Conservation (phyloP, 2,797 vertebrate species). For the Gobio occitaniae region DNA sequence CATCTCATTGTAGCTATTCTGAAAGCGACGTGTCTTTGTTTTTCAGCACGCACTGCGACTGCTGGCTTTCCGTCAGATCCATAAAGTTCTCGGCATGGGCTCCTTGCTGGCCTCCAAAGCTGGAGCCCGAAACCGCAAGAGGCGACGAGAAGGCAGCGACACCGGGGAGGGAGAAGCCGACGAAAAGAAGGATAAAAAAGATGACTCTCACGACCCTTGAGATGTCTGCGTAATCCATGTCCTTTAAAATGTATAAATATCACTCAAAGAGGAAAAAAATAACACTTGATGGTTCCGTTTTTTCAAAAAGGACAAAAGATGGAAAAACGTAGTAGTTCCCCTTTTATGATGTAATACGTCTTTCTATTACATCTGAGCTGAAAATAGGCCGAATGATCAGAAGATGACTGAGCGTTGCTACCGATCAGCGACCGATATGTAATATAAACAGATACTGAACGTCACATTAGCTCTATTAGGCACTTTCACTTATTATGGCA, state of each 20-base stretch:
- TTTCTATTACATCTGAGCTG: slow-evolving; percentile 26
- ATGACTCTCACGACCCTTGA: slow-evolving; percentile 67
- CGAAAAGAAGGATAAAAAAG: slow-evolving; percentile 77
- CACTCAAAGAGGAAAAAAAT: slow-evolving; percentile 50
- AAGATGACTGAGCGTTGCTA: slow-evolving; percentile 63
- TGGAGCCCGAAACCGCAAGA: slow-evolving; percentile 77
- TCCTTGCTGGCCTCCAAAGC: slow-evolving; percentile 73
- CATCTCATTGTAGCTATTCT: neutral
- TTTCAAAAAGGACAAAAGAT: slow-evolving; percentile 23
- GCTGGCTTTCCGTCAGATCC: slow-evolving; percentile 82
- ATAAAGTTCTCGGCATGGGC: slow-evolving; percentile 81
- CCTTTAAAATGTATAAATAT: slow-evolving; percentile 61
- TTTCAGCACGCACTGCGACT: slow-evolving; percentile 79
- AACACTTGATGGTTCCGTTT: slow-evolving; percentile 23
- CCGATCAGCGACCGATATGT: slow-evolving; percentile 54
- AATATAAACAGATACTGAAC: slow-evolving; percentile 52
- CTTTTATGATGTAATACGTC: slow-evolving; percentile 39
- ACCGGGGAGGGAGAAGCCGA: slow-evolving; percentile 68
- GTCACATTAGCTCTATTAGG: slow-evolving; percentile 53
- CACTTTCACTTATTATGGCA: slow-evolving; percentile 45
- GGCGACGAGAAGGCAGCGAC: slow-evolving; percentile 68
- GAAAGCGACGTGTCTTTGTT: neutral
- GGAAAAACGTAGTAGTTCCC: slow-evolving; percentile 8
- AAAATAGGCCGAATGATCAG: slow-evolving; percentile 45
- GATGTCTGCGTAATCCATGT: slow-evolving; percentile 30